A percentile compares a stretch with the other conserved stretches of the same genome.
Evolutionary conservation across 2,113 vertebrate species (phyloP).

Genomic region (Abramis brama): DNA sequence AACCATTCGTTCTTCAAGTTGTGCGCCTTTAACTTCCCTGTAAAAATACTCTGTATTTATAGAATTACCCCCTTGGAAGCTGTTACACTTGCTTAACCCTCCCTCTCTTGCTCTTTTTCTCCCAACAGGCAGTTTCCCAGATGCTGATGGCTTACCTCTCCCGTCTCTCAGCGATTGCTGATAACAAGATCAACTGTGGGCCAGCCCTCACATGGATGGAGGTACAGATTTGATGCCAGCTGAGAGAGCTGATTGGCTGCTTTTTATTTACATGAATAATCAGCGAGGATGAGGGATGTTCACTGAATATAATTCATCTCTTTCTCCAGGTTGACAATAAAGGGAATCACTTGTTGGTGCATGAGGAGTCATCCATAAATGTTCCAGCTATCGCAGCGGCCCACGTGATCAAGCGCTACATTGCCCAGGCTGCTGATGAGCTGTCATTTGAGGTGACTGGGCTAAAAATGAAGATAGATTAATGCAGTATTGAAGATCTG

Average conservation of each 20-base stretch:
- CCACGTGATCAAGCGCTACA: constrained; percentile 97
- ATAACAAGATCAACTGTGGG: constrained; percentile 99
- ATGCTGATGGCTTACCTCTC: constrained; percentile 97
- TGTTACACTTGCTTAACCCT: neutral
- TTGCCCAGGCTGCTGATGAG: constrained; percentile 93
- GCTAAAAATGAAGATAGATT: neutral
- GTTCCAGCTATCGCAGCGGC: constrained; percentile 97
- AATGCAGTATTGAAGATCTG: neutral
- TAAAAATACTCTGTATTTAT: constrained; percentile 12
- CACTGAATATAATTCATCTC: constrained; percentile 16
- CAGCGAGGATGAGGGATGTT: neutral
- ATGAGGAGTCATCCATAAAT: constrained; percentile 97
- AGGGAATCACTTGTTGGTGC: constrained; percentile 95
- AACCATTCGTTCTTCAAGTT: neutral
- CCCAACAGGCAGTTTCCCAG: constrained; percentile 88
- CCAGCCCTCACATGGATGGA: constrained; percentile 99
- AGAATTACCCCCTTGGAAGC: neutral
- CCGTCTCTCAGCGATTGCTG: constrained; percentile 92
- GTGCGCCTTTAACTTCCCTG: neutral
- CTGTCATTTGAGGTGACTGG: constrained; percentile 91
- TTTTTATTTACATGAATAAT: constrained; percentile 14
- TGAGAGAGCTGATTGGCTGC: neutral
- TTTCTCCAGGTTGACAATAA: constrained; percentile 92
- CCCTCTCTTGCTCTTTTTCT: constrained; percentile 7
- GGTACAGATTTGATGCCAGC: constrained; percentile 70